A percentile compares a stretch with the other conserved stretches of the same genome.
Conservation (phyloP, 2,797 vertebrate genomes). For the Enteromius unitaeniatus region DNA sequence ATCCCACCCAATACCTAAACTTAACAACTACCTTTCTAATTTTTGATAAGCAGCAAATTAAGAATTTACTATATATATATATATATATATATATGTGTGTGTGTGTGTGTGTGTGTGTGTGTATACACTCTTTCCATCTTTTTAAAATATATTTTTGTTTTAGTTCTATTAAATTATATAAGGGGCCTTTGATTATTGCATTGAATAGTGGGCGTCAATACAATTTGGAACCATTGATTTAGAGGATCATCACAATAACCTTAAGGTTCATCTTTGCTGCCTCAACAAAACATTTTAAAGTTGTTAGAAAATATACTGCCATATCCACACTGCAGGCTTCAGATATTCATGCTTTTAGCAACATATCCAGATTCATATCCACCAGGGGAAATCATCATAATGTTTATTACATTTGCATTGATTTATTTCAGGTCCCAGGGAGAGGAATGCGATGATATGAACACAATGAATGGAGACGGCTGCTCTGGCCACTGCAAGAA, state of each 20-base stretch:
- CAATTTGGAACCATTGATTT: background rate
- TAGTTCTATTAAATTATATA: background rate
- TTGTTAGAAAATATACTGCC: background rate
- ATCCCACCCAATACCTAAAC: no score
- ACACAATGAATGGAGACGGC: slow-evolving; percentile 92
- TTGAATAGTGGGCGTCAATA: background rate
- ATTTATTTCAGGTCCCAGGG: slow-evolving; percentile 81
- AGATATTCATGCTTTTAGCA: background rate
- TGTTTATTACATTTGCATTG: slow-evolving; percentile 32
- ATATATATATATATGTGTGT: no score
- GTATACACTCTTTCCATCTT: background rate
- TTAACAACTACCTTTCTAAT: no score
- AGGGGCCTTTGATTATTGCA: background rate
- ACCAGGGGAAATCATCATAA: slow-evolving; percentile 33
- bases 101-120: no score
- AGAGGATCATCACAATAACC: background rate
- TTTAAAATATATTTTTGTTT: background rate
- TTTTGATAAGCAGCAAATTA: no score
- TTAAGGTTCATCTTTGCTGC: background rate
- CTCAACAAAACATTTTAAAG: background rate
- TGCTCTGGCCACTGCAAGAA: slow-evolving; percentile 94
- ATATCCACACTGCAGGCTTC: background rate
- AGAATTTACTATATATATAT: no score
- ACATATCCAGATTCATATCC: slow-evolving; percentile 13
- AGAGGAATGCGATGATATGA: slow-evolving; percentile 97